A percentile compares a stretch with the other conserved stretches of the same genome.
Evolutionary conservation across 2,113 vertebrate genomes (phyloP).

Genomic region (Mesocricetus auratus): DNA sequence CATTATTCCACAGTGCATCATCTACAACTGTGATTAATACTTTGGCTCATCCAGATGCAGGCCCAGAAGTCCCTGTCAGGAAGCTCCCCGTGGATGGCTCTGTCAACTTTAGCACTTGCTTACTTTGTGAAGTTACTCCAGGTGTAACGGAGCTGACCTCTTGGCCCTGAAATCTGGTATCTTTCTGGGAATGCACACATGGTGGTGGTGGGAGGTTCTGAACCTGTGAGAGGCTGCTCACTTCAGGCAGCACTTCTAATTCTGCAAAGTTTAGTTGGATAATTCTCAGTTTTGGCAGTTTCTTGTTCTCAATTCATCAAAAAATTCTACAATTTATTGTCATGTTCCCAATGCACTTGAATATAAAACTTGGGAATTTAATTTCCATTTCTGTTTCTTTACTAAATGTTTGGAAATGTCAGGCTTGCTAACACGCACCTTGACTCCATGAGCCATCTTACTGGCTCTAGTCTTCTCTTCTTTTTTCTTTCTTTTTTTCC

Average conservation of each 20-base stretch:
- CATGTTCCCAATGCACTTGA: not conserved
- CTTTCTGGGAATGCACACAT: not conserved
- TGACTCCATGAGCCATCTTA: not conserved
- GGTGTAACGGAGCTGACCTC: not conserved
- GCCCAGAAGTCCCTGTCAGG: not conserved
- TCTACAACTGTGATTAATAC: constrained; percentile 26
- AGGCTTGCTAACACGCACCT: not conserved
- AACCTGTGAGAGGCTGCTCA: not conserved
- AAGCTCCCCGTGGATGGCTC: not conserved
- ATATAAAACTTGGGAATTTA: constrained; percentile 28
- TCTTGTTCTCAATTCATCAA: constrained; percentile 35
- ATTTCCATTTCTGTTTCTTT: constrained; percentile 42
- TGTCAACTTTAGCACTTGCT: not conserved
- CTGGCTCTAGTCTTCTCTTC: not conserved
- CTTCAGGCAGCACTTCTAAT: not conserved
- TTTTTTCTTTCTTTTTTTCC: not conserved
- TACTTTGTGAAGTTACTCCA: constrained; percentile 7
- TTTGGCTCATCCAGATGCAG: not conserved
- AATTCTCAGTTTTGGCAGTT: constrained; percentile 19
- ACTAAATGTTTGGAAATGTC: constrained; percentile 22
- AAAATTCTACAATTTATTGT: constrained; percentile 28
- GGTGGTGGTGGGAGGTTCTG: not conserved
- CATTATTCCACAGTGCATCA: not conserved
- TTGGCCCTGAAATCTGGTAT: not conserved
- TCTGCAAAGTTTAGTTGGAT: not conserved